phyloP scores from a whole-genome alignment of 2,797 vertebrate genomes.

The Onychomys leucogaster region DNA sequence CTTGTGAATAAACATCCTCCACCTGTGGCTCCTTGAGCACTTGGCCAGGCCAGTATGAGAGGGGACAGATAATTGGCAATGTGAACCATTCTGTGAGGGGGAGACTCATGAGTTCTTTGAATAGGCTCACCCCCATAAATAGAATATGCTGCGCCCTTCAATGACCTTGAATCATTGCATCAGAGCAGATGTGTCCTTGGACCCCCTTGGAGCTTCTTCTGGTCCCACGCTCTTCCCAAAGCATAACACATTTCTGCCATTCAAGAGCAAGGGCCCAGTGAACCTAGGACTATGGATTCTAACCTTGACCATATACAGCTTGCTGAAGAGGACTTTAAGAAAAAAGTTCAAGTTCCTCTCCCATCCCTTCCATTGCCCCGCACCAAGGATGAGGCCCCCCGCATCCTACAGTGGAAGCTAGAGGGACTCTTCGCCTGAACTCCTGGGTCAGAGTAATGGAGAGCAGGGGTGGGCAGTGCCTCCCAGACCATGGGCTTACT shows the following conservation, averaged over 20 bases:
- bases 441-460: neutral
- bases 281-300: neutral
- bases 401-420: neutral
- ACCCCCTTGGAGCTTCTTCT: neutral
- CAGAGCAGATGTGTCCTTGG: neutral
- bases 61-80: neutral
- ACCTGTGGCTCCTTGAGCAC: neutral
- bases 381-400: neutral
- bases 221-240: neutral
- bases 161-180: neutral
- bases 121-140: neutral
- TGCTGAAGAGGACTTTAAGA: neutral
- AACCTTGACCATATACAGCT: neutral
- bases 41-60: neutral
- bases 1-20: neutral
- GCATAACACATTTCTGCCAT: neutral
- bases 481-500: neutral
- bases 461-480: fast-evolving
- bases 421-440: neutral
- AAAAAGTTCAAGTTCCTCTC: neutral
- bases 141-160: neutral
- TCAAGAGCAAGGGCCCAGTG: neutral
- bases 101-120: neutral
- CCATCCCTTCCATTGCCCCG: neutral
- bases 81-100: neutral